phyloP scores from a whole-genome alignment of 2,888 invertebrate genomes.

The Mystacides longicornis region DNA sequence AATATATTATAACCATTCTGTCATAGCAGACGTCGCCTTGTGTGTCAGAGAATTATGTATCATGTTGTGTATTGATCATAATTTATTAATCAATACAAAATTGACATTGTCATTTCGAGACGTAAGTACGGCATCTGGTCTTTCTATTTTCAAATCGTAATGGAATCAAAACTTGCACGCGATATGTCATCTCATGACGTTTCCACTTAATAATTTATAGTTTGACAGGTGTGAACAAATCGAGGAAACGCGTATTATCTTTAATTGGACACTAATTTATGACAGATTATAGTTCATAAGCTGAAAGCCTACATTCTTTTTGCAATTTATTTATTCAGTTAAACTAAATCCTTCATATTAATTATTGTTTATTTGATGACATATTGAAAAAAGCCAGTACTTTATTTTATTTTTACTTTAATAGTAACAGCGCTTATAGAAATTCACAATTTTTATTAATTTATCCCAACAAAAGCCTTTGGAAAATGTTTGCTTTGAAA shows the following conservation, averaged over 20 bases:
- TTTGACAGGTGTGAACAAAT: background rate
- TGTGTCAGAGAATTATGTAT: background rate
- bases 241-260: background rate
- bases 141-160: background rate
- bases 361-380: too few relatives aligned
- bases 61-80: background rate
- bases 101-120: background rate
- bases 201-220: background rate
- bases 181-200: background rate
- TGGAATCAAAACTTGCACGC: background rate
- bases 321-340: too few relatives aligned
- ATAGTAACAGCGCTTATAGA: too few relatives aligned
- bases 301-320: too few relatives aligned
- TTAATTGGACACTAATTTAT: background rate
- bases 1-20: conserved; percentile 1
- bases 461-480: too few relatives aligned
- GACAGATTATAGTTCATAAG: too few relatives aligned
- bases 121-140: background rate
- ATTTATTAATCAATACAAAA: conserved; percentile 1
- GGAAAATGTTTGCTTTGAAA: too few relatives aligned
- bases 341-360: too few relatives aligned
- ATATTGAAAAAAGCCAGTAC: too few relatives aligned
- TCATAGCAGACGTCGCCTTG: background rate
- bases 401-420: too few relatives aligned
- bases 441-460: too few relatives aligned